Evolutionary conservation across 2,888 invertebrate species (phyloP), one percentile per base, ranked within the genome.

Genomic region (Lasioglossum figueresi): DNA sequence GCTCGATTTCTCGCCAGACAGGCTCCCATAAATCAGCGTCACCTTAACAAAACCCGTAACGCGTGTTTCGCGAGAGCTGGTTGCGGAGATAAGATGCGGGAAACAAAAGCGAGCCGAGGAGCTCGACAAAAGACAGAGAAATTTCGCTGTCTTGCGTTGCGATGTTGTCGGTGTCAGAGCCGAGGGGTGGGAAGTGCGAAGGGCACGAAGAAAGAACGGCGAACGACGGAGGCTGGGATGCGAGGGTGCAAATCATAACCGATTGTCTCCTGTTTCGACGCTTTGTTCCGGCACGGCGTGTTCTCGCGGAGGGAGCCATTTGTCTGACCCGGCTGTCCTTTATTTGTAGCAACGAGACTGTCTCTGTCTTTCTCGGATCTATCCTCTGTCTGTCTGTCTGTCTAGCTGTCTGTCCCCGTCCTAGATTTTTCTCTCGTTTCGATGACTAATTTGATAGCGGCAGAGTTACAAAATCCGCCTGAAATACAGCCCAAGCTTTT

Each of bases 251-350:
- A 91, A 92, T 90, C 91, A 91, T 90, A 90, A 92, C 91, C 90
- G 91, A 93, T 93, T 91, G 92, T 92, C 90, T 81, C 90, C 90
- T 92, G 90, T 91, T 88, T 89, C 88, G 84, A 86, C 82, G 88
- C 88, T 91, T 92, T 92, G 90, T 92, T 90, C 85, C 84, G 88
- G 84, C 88, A 82, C 84, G 88, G 84, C 88, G 82, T 88, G 86
- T 88, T 86, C 88, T 86, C 87, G 77, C 88, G 75, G 76, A 37
- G 23, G 43, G 68, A 82, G 76, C 85, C 87, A 87, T 91, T 91
- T 90, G 86, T 91, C 85, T 74, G 10, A 23, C 66, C 40, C 48
- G 59, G 68, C 76, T 73, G 83, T 76, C 80, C 82, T 85, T 89
- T 87, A 84, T 88, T 89, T 85, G 45, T 4, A 80, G 76, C 74